These are phyloP conservation scores for Elegia similella DNA, from an alignment of 2,888 invertebrate genomes.

Conservation along the genomic window DNA sequence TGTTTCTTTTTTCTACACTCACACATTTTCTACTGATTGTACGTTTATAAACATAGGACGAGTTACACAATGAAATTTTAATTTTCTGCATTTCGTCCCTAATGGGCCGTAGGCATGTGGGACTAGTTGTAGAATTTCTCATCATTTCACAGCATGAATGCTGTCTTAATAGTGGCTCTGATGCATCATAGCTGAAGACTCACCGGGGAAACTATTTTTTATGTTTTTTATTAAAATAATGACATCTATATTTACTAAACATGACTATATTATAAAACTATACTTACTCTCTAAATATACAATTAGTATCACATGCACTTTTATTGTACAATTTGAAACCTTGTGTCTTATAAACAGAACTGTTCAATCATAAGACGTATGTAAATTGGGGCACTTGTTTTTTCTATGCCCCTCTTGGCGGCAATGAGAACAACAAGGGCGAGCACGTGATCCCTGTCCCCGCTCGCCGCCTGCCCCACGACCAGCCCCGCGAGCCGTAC, in stretches of 20 bases:
- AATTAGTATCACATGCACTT: conserved; percentile 5
- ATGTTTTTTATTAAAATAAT: no score
- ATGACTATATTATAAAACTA: conserved; percentile 19
- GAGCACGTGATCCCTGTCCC: conserved; percentile 36
- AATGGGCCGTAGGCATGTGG: no score
- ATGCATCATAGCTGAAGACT: no score
- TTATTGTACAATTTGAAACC: neutral
- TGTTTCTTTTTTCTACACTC: no score
- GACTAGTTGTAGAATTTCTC: no score
- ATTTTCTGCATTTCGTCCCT: no score
- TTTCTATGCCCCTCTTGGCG: conserved; percentile 86
- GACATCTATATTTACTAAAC: neutral
- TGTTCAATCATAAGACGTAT: neutral
- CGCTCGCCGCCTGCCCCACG: conserved; percentile 34
- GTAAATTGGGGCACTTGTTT: conserved; percentile 73
- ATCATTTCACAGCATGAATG: no score
- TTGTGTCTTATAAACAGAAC: neutral
- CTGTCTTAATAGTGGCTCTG: no score
- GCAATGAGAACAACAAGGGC: conserved; percentile 87
- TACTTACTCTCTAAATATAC: conserved; percentile 20
- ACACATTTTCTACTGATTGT: no score
- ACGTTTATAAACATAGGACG: no score
- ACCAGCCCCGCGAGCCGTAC: conserved; percentile 43
- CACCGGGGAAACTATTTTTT: no score
- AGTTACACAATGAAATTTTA: no score